phyloP scores from a whole-genome alignment of 2,888 invertebrate species.

The Acrocyrtus sp. region DNA sequence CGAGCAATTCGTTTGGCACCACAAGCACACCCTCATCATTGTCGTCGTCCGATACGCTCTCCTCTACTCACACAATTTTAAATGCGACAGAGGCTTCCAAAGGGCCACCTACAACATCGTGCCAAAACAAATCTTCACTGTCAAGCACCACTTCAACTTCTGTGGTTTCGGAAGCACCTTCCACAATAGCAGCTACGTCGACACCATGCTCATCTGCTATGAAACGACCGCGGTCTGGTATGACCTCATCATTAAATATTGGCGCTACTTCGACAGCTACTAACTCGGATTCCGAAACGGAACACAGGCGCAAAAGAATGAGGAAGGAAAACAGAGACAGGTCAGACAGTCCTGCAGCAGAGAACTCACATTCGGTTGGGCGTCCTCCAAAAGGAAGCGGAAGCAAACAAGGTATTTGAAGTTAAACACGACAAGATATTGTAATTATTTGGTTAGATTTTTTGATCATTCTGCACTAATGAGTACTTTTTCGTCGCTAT shows the following conservation, averaged over 20 bases:
- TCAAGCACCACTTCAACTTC: constrained; percentile 17
- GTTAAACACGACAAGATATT: too few species aligned
- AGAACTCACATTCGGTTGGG: constrained; percentile 10
- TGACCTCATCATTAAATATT: constrained; percentile 17
- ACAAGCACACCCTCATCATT: background rate
- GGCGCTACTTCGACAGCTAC: background rate
- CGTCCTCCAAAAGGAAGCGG: constrained; percentile 17
- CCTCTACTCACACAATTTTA: background rate
- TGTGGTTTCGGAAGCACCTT: constrained; percentile 20
- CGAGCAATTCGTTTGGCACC: constrained; percentile 7
- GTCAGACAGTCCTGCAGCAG: constrained; percentile 29
- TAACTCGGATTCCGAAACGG: constrained; percentile 18
- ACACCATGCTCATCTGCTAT: constrained; percentile 27
- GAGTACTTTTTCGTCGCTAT: background rate
- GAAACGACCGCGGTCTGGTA: constrained; percentile 54
- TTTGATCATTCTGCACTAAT: too few species aligned
- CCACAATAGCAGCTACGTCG: constrained; percentile 22
- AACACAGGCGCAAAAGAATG: constrained; percentile 41
- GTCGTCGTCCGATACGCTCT: background rate
- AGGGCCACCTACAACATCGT: background rate
- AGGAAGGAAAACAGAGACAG: constrained; percentile 31
- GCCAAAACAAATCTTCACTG: background rate
- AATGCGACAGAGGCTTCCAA: background rate
- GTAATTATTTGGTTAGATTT: constrained; percentile 1
- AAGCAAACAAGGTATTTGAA: constrained; percentile 49